A percentile compares a stretch with the other conserved stretches of the same genome.
Evolutionary conservation across 2,797 vertebrate genomes (phyloP).

Genomic region (Leptodactylus fallax): DNA sequence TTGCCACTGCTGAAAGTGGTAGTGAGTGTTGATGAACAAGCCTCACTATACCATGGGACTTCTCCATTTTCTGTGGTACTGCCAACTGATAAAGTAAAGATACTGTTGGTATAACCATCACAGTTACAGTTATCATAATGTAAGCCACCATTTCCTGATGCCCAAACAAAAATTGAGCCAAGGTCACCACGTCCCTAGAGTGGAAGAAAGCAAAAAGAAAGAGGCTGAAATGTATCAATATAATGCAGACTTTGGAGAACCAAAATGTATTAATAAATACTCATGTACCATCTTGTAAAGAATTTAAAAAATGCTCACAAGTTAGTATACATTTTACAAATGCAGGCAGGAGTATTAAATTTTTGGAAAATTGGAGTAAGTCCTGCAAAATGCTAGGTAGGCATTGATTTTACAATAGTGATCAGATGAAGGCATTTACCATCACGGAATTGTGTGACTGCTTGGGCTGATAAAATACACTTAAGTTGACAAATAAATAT

Average conservation of each 20-base stretch:
- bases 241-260: neutral
- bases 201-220: neutral
- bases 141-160: constrained; percentile 86
- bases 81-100: constrained; percentile 88
- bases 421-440: too few species aligned
- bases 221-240: neutral
- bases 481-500: too few species aligned
- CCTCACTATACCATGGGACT: constrained; percentile 86
- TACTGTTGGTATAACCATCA: constrained; percentile 89
- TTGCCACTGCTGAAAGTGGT: constrained; percentile 89
- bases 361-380: too few species aligned
- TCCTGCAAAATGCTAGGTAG: too few species aligned
- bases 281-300: neutral
- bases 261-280: neutral
- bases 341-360: too few species aligned
- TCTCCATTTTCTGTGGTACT: constrained; percentile 82
- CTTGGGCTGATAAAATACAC: too few species aligned
- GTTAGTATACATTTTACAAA: too few species aligned
- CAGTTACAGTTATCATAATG: constrained; percentile 89
- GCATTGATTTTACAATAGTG: too few species aligned
- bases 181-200: constrained; percentile 87
- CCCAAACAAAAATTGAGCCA: constrained; percentile 90
- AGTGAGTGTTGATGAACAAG: constrained; percentile 86
- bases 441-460: too few species aligned
- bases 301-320: neutral